Base-by-base conservation (phyloP, 2,888 invertebrate genomes). In the Parthenolecanium corni region DNA sequence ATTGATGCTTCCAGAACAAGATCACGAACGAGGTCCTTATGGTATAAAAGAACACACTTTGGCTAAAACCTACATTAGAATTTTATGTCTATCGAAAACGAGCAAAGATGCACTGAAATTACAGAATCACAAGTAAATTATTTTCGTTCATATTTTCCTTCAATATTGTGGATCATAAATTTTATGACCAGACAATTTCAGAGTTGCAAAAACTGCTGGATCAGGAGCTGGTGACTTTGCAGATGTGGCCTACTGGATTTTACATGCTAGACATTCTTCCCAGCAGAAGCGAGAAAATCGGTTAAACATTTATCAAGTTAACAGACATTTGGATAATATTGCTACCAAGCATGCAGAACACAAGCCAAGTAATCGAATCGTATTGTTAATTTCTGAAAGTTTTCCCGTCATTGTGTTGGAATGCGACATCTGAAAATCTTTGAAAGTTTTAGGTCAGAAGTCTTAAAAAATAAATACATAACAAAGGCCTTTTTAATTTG, bases 21-120 rank as follows among this genome's bases (percentile, higher is more conserved):
- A 95, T 70, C 81, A 84, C 67, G 84, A 86, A 67, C 79, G 94
- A 67, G 81, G 81, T 42, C 80, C 89, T 0, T 91, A 91, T 74
- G 89, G 91, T 20, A 77, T 95, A 65, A 89, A 90, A 75, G 85
- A 88, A 74, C 77, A 80, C 38, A 81, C 82, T 67, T 77, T 95
- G 64, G 86, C 85, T 0, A 80, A 78, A 68, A 72, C 85, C 38
- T 81, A 90, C 65, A 82, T 87, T n/a, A 80, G 82, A 69, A 82
- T 89, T 53, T 76, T 93, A 54, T 82, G 85, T 64, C 75, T 95
- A 49, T 80, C 83, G 14, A 82, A 82, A 68, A 79, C 82, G 49
- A 81, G 83, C 70, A 72, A 74, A 56, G 80, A 80, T 72, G 66
- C 65, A 40, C 63, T 57, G 40, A 66, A 63, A 65, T 72, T 81